These are phyloP conservation scores for Centruroides sculpturatus DNA, from an alignment of 1,140 invertebrate genomes.

Conservation along the genomic window DNA sequence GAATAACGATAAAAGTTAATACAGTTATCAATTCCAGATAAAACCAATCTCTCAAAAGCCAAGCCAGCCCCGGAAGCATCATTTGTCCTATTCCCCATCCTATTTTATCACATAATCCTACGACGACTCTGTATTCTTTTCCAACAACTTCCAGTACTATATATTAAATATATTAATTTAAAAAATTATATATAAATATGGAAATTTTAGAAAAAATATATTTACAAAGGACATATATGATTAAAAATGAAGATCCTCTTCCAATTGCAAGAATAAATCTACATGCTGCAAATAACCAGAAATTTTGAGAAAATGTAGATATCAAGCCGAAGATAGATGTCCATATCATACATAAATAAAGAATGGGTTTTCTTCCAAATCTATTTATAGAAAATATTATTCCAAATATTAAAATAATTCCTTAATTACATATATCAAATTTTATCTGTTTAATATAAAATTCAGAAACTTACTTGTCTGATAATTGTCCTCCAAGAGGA, in stretches of 20 bases:
- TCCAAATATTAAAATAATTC: too few relatives aligned
- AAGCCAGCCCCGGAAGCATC: conserved; percentile 51
- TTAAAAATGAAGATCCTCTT: background rate
- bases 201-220: background rate
- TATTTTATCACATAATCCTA: conserved; percentile 56
- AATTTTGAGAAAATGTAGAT: background rate
- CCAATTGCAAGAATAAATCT: too few relatives aligned
- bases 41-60: conserved; percentile 56
- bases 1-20: conserved; percentile 49
- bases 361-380: too few relatives aligned
- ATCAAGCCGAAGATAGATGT: conserved; percentile 4
- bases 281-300: too few relatives aligned
- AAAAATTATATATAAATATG: too few relatives aligned
- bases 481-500: conserved; percentile 59
- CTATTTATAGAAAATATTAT: too few relatives aligned
- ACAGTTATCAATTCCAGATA: conserved; percentile 54
- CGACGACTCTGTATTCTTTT: conserved; percentile 50
- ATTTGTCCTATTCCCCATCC: conserved; percentile 65
- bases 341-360: too few relatives aligned
- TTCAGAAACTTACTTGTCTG: conserved; percentile 45
- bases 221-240: conserved; percentile 10
- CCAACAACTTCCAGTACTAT: conserved; percentile 69
- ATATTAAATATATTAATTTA: conserved; percentile 18
- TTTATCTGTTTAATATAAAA: too few relatives aligned
- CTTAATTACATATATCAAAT: too few relatives aligned